Conservation (phyloP, 1,140 invertebrate genomes). For the Cyphomyrmex costatus region DNA sequence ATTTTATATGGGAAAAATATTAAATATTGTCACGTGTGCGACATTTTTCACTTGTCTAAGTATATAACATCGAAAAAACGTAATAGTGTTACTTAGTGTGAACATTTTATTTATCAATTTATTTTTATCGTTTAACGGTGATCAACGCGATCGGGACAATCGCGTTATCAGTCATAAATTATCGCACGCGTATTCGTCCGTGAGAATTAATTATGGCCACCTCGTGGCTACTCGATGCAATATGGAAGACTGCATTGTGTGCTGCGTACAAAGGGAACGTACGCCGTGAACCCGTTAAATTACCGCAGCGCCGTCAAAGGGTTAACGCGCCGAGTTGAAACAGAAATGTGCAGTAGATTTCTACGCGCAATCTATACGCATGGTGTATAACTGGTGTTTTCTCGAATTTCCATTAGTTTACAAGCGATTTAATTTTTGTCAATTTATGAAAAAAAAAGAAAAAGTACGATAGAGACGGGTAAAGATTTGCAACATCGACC, state of each 20-base stretch:
- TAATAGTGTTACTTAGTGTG: not conserved
- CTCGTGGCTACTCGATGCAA: constrained; percentile 49
- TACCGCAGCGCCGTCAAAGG: constrained; percentile 47
- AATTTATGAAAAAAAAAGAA: not conserved
- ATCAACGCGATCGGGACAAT: constrained; percentile 46
- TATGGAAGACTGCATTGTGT: constrained; percentile 54
- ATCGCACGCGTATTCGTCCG: constrained; percentile 52
- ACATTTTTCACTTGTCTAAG: not conserved
- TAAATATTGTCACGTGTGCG: no score
- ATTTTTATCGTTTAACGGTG: constrained; percentile 31
- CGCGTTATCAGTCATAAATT: constrained; percentile 66
- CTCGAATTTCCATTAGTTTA: constrained; percentile 16
- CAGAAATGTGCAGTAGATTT: constrained; percentile 45
- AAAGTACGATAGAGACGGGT: not conserved
- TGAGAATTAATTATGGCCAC: constrained; percentile 59
- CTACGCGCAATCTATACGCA: not conserved
- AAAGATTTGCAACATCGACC: not conserved
- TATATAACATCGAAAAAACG: not conserved
- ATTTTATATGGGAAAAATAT: constrained; percentile 10
- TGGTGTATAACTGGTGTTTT: not conserved
- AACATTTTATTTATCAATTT: constrained; percentile 17
- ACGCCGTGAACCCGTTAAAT: constrained; percentile 46
- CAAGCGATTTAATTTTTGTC: constrained; percentile 1
- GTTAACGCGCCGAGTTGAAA: constrained; percentile 43
- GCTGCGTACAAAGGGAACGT: constrained; percentile 38